Conservation (phyloP, 2,113 vertebrate species). For the Motacilla tschutschensis region DNA sequence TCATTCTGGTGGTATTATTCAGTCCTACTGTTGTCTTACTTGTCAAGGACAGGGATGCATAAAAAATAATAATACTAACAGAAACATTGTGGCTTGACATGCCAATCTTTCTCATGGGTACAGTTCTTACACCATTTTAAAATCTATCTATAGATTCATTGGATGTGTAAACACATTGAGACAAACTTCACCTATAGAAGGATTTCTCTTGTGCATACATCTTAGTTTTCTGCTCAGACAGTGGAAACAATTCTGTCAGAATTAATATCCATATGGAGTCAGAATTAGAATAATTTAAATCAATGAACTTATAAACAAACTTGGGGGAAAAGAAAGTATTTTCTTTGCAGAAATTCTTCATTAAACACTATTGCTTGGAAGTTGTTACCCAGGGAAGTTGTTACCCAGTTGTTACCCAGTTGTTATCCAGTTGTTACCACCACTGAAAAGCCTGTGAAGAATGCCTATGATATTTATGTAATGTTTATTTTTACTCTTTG, state of each 20-base stretch:
- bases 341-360: background rate
- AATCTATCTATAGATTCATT: background rate
- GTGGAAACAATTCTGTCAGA: background rate
- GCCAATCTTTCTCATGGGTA: background rate
- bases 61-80: background rate
- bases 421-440: too few species aligned
- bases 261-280: background rate
- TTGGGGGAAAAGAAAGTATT: background rate
- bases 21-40: background rate
- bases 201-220: background rate
- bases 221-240: background rate
- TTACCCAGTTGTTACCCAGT: background rate
- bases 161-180: background rate
- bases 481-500: background rate
- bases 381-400: background rate
- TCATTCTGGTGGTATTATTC: background rate
- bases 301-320: background rate
- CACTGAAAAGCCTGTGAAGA: background rate
- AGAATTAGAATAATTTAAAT: background rate
- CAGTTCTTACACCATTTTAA: background rate
- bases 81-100: background rate
- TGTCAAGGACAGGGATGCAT: background rate
- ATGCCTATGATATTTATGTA: background rate
- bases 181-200: background rate
- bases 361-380: background rate